Base-by-base conservation (phyloP, 92 coral and sea anemone species). In the Epizoanthus stellaris region DNA sequence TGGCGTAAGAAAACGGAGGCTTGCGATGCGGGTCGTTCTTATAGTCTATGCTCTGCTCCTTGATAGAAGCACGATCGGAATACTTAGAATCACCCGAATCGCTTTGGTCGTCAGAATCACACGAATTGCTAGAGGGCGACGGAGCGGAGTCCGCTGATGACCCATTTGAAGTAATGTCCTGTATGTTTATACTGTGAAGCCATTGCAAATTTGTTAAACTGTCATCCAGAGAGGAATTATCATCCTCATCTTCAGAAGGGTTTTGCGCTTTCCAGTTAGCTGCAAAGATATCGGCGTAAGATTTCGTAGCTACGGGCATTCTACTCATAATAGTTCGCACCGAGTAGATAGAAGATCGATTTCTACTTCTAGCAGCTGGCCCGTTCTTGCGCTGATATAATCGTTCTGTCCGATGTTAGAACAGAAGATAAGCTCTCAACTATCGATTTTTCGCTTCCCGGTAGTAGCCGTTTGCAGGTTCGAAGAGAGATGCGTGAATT, bases 1-100 rank as follows among this genome's bases (percentile, higher is more conserved):
- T 97, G 6, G 99, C 99, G 73, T 97, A 97, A 3, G 99, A 97
- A 82, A 91, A 97, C 2, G 99, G 98, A 34, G 99, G 99, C 72
- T 97, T 97, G 52, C 92, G 98, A 66, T 91, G 87, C 9, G 99
- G 92, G 73, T 97, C 97, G 68, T 91, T 90, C 72, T 87, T 97
- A 89, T 97, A 94, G 79, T 97, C 99, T 56, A 94, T 90, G 20
- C 64, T 89, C 38, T 94, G 93, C 56, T 96, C 95, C 69, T 92
- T 94, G 49, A 75, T 57, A 56, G 82, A 79, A 17, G 63, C 17
- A 39, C 86, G 85, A 47, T 91, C 95, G 49, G 97, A 94, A 69
- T 49, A 85, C 76, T 95, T 93, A 0, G 93, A 89, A 16, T 94
- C 98, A 39, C 95, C 90, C 38, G 87, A 82, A 9, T 93, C 98